Conservation (phyloP, 2,113 vertebrate species). For the Ciconia boyciana region DNA sequence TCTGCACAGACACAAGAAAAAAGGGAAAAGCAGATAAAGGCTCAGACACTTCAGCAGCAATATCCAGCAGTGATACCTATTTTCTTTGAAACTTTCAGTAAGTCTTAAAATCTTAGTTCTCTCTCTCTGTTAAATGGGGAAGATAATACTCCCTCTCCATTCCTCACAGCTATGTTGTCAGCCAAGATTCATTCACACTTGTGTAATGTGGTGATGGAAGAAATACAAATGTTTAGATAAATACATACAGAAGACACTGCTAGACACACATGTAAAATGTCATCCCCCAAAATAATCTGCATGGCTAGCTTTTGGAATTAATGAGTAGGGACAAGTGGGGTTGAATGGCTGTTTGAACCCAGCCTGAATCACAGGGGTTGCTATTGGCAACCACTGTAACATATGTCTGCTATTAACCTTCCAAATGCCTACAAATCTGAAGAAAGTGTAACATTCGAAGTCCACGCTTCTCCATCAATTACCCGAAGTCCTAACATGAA, state of each 20-base stretch:
- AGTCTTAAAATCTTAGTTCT: not conserved
- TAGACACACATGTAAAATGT: not conserved
- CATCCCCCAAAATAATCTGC: not conserved
- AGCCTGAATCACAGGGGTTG: not conserved
- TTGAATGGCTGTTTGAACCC: constrained; percentile 27
- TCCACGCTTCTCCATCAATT: not conserved
- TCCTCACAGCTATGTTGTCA: not conserved
- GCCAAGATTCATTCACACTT: constrained; percentile 36
- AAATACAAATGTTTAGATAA: constrained; percentile 46
- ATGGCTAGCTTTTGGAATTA: not conserved
- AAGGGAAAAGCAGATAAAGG: not conserved
- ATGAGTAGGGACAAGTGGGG: constrained; percentile 1
- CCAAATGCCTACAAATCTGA: not conserved
- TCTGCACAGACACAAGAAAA: not conserved
- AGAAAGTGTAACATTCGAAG: not conserved
- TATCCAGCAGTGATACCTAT: not conserved
- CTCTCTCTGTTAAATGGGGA: not conserved
- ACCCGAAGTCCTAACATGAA: not conserved
- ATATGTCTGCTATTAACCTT: constrained; percentile 27
- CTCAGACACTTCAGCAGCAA: not conserved
- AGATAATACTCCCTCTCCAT: not conserved
- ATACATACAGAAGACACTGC: not conserved
- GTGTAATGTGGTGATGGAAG: not conserved
- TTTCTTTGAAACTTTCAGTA: not conserved
- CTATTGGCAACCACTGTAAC: not conserved